Conservation (phyloP, 2,113 vertebrate genomes). For the Nibea albiflora region DNA sequence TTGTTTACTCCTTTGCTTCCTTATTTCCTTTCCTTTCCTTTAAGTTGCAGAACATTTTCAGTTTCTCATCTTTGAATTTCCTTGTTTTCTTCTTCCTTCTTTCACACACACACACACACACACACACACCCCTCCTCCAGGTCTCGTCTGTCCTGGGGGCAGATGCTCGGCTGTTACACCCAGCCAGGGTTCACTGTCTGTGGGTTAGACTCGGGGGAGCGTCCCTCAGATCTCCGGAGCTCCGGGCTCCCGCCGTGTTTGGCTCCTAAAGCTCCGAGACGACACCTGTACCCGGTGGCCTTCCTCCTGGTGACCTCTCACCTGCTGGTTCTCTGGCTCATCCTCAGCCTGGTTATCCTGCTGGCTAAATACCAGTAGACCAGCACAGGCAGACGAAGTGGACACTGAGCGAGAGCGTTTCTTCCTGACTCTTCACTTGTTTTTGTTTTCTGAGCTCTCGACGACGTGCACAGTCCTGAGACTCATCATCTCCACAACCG, state of each 20-base stretch:
- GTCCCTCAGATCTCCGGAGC: slow-evolving; percentile 12
- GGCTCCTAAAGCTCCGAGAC: slow-evolving; percentile 67
- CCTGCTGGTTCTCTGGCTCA: slow-evolving; percentile 97
- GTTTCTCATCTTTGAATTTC: background rate
- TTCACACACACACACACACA: background rate
- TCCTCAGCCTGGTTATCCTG: slow-evolving; percentile 95
- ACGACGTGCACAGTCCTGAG: too few relatives aligned
- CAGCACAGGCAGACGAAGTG: slow-evolving; percentile 28
- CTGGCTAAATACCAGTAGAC: slow-evolving; percentile 94
- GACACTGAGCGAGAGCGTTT: too few relatives aligned
- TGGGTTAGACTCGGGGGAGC: slow-evolving; percentile 26
- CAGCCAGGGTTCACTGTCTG: slow-evolving; percentile 26
- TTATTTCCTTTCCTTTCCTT: background rate
- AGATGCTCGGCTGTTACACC: slow-evolving; percentile 70
- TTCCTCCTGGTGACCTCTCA: slow-evolving; percentile 98
- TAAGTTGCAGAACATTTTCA: background rate
- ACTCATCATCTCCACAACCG: too few relatives aligned
- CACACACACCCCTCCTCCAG: slow-evolving; percentile 47
- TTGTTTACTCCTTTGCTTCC: fast-evolving
- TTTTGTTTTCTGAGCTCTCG: too few relatives aligned
- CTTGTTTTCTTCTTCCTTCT: background rate
- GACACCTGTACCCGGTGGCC: slow-evolving; percentile 96
- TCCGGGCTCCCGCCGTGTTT: slow-evolving; percentile 19
- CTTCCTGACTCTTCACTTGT: too few relatives aligned
- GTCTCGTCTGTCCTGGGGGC: slow-evolving; percentile 72